Evolutionary conservation across 2,113 vertebrate species (phyloP), one percentile per base, ranked within the genome.

Genomic region (Ahaetulla prasina): DNA sequence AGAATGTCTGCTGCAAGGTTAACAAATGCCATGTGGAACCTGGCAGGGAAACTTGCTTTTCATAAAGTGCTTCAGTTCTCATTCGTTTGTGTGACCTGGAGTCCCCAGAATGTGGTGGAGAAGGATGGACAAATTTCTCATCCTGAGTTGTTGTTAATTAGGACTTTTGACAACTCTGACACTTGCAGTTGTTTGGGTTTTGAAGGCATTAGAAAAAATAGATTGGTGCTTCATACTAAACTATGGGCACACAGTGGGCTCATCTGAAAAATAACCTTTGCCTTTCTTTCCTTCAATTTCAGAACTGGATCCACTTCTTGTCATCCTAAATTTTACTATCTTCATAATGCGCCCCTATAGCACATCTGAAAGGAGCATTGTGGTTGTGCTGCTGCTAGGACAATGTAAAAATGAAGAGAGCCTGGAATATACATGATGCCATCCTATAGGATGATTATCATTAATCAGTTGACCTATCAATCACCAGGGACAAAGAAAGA

Each of bases 1-100:
- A 96, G 95, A 94, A 96, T 35, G 85, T 97, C 93, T 95, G 90
- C 80, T 94, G 92, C 90, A 90, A 86, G 16, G 25, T 91, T 94
- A 95, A 95, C 92, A 95, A 95, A 95, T 91, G 90, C 88, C 90
- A 49, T 0, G 1, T 9, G 90, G 93, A 91, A 95, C 35, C 80
- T 86, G 49, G 47, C 11, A 80, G 84, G 53, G 80, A 95, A 91
- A 85, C 52, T 95, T 53, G 47, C 93, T 94, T 96, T 93, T 93
- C 91, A 60, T 54, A 55, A 92, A 89, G 55, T 80, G 35, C 16
- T 50, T 14, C 23, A 22, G 86, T 89, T 95, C 90, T 89, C 89
- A 8, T 52, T 95, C 60, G 95, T 97, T 96, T 94, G 52, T 92
- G 23, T 49, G 14, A 50, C 86, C 88, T 94, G 90, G 30, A 86